These are phyloP conservation scores for Formica exsecta DNA, from an alignment of 1,140 invertebrate genomes.

Conservation along the genomic window DNA sequence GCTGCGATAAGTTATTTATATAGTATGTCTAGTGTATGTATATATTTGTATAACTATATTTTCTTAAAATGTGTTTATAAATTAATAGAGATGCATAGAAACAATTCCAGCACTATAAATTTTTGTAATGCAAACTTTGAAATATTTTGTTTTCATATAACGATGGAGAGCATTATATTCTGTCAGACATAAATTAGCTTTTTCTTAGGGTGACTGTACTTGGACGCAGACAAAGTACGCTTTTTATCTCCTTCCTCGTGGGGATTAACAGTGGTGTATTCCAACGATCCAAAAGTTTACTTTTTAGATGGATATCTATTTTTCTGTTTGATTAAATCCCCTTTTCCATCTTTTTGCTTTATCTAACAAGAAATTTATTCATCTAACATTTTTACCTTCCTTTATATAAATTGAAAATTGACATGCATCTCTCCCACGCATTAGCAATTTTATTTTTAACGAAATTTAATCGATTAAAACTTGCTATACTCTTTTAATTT, in stretches of 20 bases:
- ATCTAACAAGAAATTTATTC: constrained; percentile 5
- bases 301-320: constrained; percentile 25
- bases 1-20: background rate
- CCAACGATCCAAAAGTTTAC: constrained; percentile 35
- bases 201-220: constrained; percentile 45
- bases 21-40: background rate
- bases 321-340: constrained; percentile 47
- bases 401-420: background rate
- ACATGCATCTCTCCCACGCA: background rate
- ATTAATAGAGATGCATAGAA: background rate
- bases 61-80: background rate
- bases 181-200: constrained; percentile 56
- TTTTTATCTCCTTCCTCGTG: constrained; percentile 40
- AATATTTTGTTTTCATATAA: constrained; percentile 22
- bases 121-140: constrained; percentile 1
- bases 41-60: background rate
- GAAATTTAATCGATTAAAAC: background rate
- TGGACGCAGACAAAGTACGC: constrained; percentile 38
- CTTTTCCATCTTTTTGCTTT: background rate
- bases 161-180: constrained; percentile 33
- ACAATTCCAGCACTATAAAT: background rate
- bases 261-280: constrained; percentile 37
- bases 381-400: background rate
- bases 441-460: background rate
- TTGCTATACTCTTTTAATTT: background rate